Evolutionary conservation across 2,888 invertebrate genomes (phyloP).

Genomic region (Microchrysa polita): DNA sequence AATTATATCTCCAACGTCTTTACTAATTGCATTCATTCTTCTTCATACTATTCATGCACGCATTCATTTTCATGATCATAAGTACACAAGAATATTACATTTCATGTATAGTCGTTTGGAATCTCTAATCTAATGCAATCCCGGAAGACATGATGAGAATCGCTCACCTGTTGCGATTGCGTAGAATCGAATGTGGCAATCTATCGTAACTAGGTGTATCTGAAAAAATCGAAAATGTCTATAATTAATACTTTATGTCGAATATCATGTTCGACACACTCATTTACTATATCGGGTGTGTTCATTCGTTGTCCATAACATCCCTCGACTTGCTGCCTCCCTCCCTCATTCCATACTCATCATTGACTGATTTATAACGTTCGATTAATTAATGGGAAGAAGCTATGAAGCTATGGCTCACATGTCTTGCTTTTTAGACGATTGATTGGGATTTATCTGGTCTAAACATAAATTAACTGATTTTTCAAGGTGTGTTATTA

Average conservation of each 20-base stretch:
- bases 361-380: slow-evolving; percentile 30
- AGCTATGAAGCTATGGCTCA: no score
- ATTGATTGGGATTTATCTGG: slow-evolving; percentile 42
- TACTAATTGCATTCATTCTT: no score
- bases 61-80: no score
- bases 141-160: slow-evolving; percentile 24
- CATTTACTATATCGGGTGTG: background rate
- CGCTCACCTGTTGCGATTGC: background rate
- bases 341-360: background rate
- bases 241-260: background rate
- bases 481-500: slow-evolving; percentile 34
- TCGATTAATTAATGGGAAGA: slow-evolving; percentile 14
- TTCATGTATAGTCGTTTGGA: no score
- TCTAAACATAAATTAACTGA: slow-evolving; percentile 43
- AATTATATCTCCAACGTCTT: no score
- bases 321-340: no score
- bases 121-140: background rate
- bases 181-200: background rate
- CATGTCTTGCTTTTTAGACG: slow-evolving; percentile 3
- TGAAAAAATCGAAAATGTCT: background rate
- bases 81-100: no score
- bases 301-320: no score
- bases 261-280: slow-evolving; percentile 32
- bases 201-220: background rate
- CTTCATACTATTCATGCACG: no score